Base-by-base conservation (phyloP, 2,113 vertebrate genomes). In the Strigops habroptila region DNA sequence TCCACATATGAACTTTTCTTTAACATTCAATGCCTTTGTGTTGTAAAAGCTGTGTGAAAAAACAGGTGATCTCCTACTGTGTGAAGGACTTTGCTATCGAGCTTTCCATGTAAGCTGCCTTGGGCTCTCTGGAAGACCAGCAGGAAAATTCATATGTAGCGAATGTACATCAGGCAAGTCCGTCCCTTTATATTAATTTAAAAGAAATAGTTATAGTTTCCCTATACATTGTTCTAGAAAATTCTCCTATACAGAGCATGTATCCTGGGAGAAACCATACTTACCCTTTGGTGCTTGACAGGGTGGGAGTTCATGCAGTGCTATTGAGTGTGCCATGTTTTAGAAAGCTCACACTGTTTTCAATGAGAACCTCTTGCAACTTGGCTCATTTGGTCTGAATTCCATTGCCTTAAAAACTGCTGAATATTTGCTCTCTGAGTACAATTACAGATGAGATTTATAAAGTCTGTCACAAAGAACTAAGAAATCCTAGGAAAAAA, bases 21-120 rank as follows among this genome's bases (percentile, higher is more conserved):
- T 97, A 97, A 97, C 93, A 31, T 89, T 94, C 68, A 92, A 92
- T 97, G 96, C 80, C 91, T 90, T 89, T 96, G 82, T 96, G 78
- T 97, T 95, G 95, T 80, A 7, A 95, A 97, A 99, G 99, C 81
- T 98, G 64, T 99, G 99, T 95, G 99, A 99, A 97, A 98, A 98
- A 97, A 96, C 98, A 3, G 99, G 99, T 74, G 98, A 99, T 95
- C 94, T 99, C 82, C 95, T 99, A 35, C 96, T 98, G 46, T 99
- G 99, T 93, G 99, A 99, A 96, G 99, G 99, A 14, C 98, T 98
- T 75, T 99, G 99, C 85, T 99, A 97, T 76, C 98, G 98, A 37
- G 98, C 99, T 64, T 99, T 99, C 96, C 99, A 99, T 93, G 97
- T 98, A 12, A 96, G 98, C 43, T 99, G 99, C 97, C 97, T 99